phyloP scores from a whole-genome alignment of 1,140 invertebrate species.

The Drosophila ercepeae region DNA sequence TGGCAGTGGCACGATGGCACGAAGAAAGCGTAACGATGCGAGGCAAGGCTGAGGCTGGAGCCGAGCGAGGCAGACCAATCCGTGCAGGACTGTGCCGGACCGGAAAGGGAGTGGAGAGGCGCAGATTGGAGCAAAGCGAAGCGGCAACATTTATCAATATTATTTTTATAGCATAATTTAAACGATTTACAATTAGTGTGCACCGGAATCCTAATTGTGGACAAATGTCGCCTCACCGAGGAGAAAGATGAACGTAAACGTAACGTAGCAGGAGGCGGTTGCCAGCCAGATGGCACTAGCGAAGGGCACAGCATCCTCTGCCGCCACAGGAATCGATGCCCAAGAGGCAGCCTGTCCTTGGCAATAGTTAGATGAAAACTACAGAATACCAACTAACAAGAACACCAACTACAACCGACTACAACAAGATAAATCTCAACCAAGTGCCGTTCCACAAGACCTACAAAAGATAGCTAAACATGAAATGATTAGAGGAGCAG shows the following conservation, averaged over 20 bases:
- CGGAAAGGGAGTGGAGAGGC: background rate
- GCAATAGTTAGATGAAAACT: no score
- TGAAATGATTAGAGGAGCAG: constrained; percentile 31
- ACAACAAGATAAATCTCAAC: constrained; percentile 55
- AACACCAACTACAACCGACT: background rate
- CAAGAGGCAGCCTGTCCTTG: no score
- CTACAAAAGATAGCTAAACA: constrained; percentile 26
- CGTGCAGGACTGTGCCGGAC: background rate
- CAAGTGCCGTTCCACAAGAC: constrained; percentile 58
- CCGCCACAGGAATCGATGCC: no score
- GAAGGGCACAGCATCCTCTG: background rate
- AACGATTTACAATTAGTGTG: constrained; percentile 54
- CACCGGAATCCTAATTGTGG: constrained; percentile 48
- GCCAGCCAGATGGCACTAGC: background rate
- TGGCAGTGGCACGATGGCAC: constrained; percentile 12
- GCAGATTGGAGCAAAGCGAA: constrained; percentile 7
- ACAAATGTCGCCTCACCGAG: constrained; percentile 29
- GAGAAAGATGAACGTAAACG: no score
- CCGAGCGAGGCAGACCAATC: no score
- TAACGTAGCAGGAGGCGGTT: background rate
- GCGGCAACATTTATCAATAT: constrained; percentile 68
- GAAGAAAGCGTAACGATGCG: constrained; percentile 9
- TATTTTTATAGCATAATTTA: constrained; percentile 74
- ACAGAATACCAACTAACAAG: no score
- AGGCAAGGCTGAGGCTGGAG: background rate